These are phyloP conservation scores for Rhabdomys dilectus DNA, from an alignment of 2,113 vertebrate genomes.

Conservation along the genomic window DNA sequence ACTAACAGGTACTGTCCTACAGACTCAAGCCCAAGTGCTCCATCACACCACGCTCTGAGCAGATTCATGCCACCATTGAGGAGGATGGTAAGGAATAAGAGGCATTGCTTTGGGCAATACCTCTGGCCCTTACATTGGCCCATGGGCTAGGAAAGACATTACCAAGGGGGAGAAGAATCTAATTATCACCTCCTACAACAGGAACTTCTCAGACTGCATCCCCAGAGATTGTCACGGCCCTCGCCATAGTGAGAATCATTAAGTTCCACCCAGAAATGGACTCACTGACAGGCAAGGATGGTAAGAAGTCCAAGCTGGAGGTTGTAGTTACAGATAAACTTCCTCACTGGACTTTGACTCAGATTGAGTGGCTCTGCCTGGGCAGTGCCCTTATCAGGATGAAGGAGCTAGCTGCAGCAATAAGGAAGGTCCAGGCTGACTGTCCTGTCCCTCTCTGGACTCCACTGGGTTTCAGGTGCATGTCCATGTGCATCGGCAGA, in stretches of 20 bases:
- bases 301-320: conserved; percentile 94
- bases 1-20: conserved; percentile 93
- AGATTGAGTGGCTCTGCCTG: conserved; percentile 94
- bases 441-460: conserved; percentile 34
- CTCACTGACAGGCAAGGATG: conserved; percentile 92
- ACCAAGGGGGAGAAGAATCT: conserved; percentile 99
- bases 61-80: conserved; percentile 97
- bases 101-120: conserved; percentile 96
- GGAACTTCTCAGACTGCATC: conserved; percentile 97
- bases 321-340: conserved; percentile 94
- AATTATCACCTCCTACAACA: conserved; percentile 96
- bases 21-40: conserved; percentile 95
- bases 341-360: conserved; percentile 93
- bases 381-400: conserved; percentile 98
- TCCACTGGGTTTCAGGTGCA: conserved; percentile 59
- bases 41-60: conserved; percentile 96
- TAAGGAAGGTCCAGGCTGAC: background rate
- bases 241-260: conserved; percentile 94
- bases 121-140: conserved; percentile 97
- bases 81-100: conserved; percentile 95
- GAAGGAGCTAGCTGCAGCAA: conserved; percentile 94
- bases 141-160: conserved; percentile 97
- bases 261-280: conserved; percentile 96
- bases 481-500: conserved; percentile 71
- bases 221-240: conserved; percentile 95